Conservation (phyloP, 2,797 vertebrate species). For the Eupleurogrammus muticus region DNA sequence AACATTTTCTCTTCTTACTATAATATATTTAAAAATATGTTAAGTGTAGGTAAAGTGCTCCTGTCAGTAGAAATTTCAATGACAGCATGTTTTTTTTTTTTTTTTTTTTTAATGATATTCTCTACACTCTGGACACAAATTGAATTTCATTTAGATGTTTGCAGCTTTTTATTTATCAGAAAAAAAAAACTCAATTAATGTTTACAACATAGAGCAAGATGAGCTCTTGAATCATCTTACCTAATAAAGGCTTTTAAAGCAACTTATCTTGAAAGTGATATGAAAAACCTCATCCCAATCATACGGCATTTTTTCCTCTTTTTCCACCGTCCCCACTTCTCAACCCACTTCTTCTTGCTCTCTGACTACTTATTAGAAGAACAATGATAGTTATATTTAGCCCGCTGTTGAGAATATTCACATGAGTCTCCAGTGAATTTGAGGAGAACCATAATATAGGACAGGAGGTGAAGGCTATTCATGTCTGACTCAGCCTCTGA, state of each 20-base stretch:
- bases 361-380: constrained; percentile 54
- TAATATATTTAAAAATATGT: background rate
- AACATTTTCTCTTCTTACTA: no score
- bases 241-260: constrained; percentile 4
- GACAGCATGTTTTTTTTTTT: background rate
- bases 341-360: constrained; percentile 18
- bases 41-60: background rate
- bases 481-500: constrained; percentile 39
- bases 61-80: background rate
- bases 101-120: background rate
- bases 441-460: constrained; percentile 63
- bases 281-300: background rate
- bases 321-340: constrained; percentile 17
- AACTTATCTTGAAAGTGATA: constrained; percentile 1
- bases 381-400: constrained; percentile 66
- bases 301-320: constrained; percentile 2
- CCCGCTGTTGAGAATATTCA: constrained; percentile 51
- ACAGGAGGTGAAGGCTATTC: constrained; percentile 59
- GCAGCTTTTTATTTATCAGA: background rate
- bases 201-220: constrained; percentile 2
- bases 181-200: constrained; percentile 5
- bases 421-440: constrained; percentile 57
- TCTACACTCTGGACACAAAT: background rate
- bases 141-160: background rate
- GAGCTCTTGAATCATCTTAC: background rate